phyloP scores from a whole-genome alignment of 2,888 invertebrate genomes.

The Chloroclysta siterata region DNA sequence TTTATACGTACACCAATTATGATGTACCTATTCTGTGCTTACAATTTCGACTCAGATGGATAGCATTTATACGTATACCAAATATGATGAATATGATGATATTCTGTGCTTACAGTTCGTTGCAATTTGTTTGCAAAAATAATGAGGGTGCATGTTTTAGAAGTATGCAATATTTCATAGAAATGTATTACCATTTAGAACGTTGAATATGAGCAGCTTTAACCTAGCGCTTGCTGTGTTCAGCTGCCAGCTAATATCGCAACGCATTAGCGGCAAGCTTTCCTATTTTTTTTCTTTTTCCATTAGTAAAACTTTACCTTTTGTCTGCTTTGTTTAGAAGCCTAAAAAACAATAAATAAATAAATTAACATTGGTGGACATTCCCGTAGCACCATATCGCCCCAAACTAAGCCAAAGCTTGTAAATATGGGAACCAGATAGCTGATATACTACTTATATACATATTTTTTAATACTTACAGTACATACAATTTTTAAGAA shows the following conservation, averaged over 20 bases:
- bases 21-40: not conserved
- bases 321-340: no score
- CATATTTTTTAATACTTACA: no score
- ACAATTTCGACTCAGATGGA: conserved; percentile 9
- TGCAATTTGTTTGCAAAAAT: conserved; percentile 1
- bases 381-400: no score
- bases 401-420: no score
- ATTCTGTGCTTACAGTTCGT: not conserved
- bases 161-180: not conserved
- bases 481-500: no score
- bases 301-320: no score
- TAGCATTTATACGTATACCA: not conserved
- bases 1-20: not conserved
- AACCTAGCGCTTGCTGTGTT: not conserved
- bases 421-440: no score
- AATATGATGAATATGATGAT: not conserved
- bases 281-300: no score
- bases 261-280: conserved; percentile 11
- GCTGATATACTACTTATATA: no score
- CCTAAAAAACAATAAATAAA: no score
- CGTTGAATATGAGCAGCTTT: not conserved
- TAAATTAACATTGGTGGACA: no score
- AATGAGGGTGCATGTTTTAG: not conserved
- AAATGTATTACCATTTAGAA: not conserved
- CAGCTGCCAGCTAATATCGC: conserved; percentile 4